phyloP scores from a whole-genome alignment of 2,888 invertebrate genomes.

The Ornithoptera priamus region DNA sequence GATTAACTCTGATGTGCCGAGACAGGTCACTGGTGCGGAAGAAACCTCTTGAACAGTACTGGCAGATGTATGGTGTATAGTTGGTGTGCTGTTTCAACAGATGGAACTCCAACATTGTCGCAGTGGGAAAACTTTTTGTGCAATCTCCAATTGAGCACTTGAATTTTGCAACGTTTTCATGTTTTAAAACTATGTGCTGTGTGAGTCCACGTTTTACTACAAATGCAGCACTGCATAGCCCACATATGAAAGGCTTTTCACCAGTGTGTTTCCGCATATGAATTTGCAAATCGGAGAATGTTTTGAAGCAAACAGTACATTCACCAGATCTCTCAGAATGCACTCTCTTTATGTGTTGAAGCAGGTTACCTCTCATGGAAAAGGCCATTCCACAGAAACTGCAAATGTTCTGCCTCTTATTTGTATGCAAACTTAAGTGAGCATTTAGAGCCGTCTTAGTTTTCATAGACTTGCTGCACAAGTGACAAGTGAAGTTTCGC shows the following conservation, averaged over 20 bases:
- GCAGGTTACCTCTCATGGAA: slow-evolving; percentile 77
- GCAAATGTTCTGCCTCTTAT: slow-evolving; percentile 67
- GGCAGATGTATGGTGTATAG: slow-evolving; percentile 67
- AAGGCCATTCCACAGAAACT: slow-evolving; percentile 72
- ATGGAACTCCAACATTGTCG: slow-evolving; percentile 70
- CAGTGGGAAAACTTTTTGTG: slow-evolving; percentile 62
- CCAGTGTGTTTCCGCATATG: slow-evolving; percentile 81
- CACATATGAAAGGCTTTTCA: slow-evolving; percentile 69
- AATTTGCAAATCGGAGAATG: slow-evolving; percentile 75
- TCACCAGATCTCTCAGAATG: slow-evolving; percentile 79
- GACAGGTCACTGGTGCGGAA: slow-evolving; percentile 67
- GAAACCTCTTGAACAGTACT: slow-evolving; percentile 67
- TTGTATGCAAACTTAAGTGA: slow-evolving; percentile 67
- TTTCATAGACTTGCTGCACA: slow-evolving; percentile 76
- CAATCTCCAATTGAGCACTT: slow-evolving; percentile 70
- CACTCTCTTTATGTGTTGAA: slow-evolving; percentile 74
- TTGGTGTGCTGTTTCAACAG: slow-evolving; percentile 69
- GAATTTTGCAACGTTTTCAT: slow-evolving; percentile 65
- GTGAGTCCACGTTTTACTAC: slow-evolving; percentile 59
- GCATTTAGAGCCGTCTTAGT: slow-evolving; percentile 72
- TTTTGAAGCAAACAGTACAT: slow-evolving; percentile 75
- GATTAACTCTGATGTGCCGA: slow-evolving; percentile 61
- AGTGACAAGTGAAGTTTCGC: slow-evolving; percentile 75
- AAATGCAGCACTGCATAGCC: slow-evolving; percentile 60
- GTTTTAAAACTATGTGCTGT: slow-evolving; percentile 67